Evolutionary conservation across 2,888 invertebrate species (phyloP).

Genomic region (Linyphia triangularis): DNA sequence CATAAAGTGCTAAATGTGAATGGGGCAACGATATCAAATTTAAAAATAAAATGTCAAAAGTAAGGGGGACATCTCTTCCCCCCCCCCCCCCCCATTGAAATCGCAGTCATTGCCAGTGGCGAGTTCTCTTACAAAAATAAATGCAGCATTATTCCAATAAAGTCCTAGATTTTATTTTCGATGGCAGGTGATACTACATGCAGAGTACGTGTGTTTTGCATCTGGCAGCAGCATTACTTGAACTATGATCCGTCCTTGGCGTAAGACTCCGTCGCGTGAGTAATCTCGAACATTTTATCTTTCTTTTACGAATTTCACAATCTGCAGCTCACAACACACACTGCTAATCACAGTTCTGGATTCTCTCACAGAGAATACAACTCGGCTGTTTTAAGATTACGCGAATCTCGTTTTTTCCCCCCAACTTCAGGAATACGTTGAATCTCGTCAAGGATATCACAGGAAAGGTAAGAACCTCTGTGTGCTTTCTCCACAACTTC

Average conservation of each 20-base stretch:
- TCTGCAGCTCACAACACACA: neutral
- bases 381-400: neutral
- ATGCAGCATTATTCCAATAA: neutral
- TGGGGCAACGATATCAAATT: no score
- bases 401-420: neutral
- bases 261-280: constrained; percentile 6
- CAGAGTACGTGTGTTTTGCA: neutral
- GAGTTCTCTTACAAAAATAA: neutral
- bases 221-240: neutral
- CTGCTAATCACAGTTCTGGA: neutral
- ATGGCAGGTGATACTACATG: constrained; percentile 23
- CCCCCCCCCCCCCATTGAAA: no score
- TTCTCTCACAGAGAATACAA: neutral
- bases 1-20: no score
- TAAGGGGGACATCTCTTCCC: no score
- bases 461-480: neutral
- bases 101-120: no score
- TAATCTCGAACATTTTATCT: constrained; percentile 24
- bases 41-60: no score
- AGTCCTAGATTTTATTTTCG: neutral
- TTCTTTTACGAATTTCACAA: neutral
- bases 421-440: neutral
- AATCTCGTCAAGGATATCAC: neutral
- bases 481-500: no score
- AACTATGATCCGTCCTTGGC: constrained; percentile 34